These are phyloP conservation scores for Cyclopterus lumpus DNA, from an alignment of 2,797 vertebrate species.

Conservation along the genomic window DNA sequence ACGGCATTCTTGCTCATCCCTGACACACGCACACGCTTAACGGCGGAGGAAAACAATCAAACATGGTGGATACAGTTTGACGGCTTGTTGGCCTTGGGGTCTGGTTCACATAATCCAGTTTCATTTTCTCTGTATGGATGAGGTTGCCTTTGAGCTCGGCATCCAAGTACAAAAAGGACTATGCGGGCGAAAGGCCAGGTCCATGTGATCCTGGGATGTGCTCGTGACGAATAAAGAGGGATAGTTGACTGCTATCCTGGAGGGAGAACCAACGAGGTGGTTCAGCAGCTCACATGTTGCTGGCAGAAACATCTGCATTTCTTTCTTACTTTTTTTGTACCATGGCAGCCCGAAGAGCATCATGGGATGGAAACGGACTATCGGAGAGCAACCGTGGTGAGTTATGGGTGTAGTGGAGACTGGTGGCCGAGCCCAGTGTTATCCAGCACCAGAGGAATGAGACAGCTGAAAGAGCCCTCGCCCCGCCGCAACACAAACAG, in stretches of 20 bases:
- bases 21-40: conserved; percentile 20
- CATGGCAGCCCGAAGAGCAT: conserved; percentile 1
- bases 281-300: not conserved
- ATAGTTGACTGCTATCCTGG: not conserved
- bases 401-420: conserved; percentile 75
- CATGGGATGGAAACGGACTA: conserved; percentile 32
- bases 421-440: conserved; percentile 64
- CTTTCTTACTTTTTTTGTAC: not conserved
- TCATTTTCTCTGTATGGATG: not conserved
- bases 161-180: conserved; percentile 3
- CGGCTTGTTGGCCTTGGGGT: not conserved
- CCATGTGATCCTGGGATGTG: not conserved
- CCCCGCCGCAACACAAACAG: conserved; percentile 58
- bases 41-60: conserved; percentile 4
- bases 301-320: conserved; percentile 12
- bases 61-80: conserved; percentile 6
- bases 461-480: conserved; percentile 79
- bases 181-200: not conserved
- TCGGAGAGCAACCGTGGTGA: conserved; percentile 50
- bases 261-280: not conserved
- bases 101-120: conserved; percentile 14
- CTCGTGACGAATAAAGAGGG: not conserved
- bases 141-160: conserved; percentile 16
- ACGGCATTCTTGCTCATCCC: conserved; percentile 57
- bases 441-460: conserved; percentile 81